Percentiles rank a stretch among this genome's conserved stretches.
phyloP scores from a whole-genome alignment of 2,888 invertebrate species.

The Eupithecia exiguata region DNA sequence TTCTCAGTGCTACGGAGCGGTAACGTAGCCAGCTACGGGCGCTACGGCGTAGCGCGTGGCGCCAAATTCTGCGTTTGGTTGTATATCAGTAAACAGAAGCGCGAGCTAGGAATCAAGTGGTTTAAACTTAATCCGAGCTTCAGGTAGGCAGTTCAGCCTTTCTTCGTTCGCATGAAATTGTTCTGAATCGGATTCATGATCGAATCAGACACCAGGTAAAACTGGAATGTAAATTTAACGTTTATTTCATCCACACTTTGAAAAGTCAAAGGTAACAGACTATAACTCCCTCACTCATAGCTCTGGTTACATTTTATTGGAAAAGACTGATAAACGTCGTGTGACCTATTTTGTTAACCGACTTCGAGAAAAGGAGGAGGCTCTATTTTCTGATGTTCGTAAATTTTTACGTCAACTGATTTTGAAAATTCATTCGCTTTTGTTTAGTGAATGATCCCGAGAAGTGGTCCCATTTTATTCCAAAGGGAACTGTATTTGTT shows the following conservation, averaged over 20 bases:
- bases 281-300: background rate
- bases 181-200: background rate
- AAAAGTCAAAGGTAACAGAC: background rate
- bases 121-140: background rate
- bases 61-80: background rate
- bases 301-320: background rate
- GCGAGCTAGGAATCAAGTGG: background rate
- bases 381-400: too few species aligned
- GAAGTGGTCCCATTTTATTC: too few species aligned
- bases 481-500: too few species aligned
- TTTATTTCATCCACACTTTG: background rate
- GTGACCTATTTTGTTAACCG: background rate
- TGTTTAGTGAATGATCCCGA: too few species aligned
- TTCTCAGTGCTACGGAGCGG: background rate
- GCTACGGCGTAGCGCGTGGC: conserved; percentile 3
- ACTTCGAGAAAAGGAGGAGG: too few species aligned
- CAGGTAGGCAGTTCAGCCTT: background rate
- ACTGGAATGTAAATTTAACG: background rate
- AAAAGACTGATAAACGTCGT: background rate
- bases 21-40: background rate
- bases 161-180: background rate
- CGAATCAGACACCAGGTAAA: background rate
- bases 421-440: too few species aligned
- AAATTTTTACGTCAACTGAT: too few species aligned
- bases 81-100: background rate